Conservation (phyloP, 1,140 invertebrate species). For the Leptonema lineaticorne region DNA sequence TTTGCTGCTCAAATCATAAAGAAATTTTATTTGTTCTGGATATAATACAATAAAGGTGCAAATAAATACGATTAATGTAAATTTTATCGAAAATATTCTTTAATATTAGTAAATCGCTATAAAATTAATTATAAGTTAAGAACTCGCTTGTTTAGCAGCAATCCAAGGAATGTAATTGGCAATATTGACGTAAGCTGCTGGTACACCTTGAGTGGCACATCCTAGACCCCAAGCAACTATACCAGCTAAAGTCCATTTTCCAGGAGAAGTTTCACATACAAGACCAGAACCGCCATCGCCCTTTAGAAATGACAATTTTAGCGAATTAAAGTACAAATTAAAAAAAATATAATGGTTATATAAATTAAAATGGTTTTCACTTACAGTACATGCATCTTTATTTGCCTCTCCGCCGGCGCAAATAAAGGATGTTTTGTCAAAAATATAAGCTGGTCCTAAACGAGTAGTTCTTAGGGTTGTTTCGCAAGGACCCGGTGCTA, state of each 20-base stretch:
- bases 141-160: conserved; percentile 2
- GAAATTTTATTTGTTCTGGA: no score
- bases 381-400: conserved; percentile 74
- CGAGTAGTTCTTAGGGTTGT: conserved; percentile 62
- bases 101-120: no score
- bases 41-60: no score
- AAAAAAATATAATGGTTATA: background rate
- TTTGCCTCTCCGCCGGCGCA: conserved; percentile 75
- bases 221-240: conserved; percentile 77
- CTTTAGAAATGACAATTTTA: conserved; percentile 48
- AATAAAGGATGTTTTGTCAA: conserved; percentile 68
- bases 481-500: conserved; percentile 65
- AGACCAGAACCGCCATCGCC: conserved; percentile 77
- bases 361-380: conserved; percentile 14
- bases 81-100: no score
- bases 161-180: conserved; percentile 66
- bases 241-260: conserved; percentile 63
- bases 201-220: conserved; percentile 63
- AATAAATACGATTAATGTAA: no score
- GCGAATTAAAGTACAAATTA: no score
- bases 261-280: conserved; percentile 63
- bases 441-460: conserved; percentile 62
- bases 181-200: conserved; percentile 71
- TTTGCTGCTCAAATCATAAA: no score
- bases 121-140: no score